phyloP scores from a whole-genome alignment of 2,888 invertebrate species.

The Melanostoma scalare region DNA sequence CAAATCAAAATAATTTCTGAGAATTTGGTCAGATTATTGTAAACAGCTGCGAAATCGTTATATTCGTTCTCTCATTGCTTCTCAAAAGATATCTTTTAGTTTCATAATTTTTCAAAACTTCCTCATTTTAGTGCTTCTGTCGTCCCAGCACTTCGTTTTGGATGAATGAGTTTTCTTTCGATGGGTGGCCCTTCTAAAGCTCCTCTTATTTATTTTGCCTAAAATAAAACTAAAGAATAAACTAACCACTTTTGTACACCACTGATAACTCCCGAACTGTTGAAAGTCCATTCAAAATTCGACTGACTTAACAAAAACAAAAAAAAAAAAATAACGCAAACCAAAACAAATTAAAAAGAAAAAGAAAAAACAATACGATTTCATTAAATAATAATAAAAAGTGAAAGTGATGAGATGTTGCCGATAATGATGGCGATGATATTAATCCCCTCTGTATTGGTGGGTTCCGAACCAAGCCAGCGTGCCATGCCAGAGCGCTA shows the following conservation, averaged over 20 bases:
- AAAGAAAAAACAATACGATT: slow-evolving; percentile 31
- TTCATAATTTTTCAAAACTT: too few relatives aligned
- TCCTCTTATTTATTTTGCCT: too few relatives aligned
- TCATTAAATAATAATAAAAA: slow-evolving; percentile 66
- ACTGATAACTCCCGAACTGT: neutral
- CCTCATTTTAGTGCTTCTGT: too few relatives aligned
- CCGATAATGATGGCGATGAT: slow-evolving; percentile 45
- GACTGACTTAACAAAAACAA: slow-evolving; percentile 24
- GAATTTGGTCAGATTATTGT: too few relatives aligned
- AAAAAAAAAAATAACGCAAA: slow-evolving; percentile 16
- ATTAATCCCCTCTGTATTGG: slow-evolving; percentile 54
- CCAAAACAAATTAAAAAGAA: slow-evolving; percentile 7
- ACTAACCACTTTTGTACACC: slow-evolving; percentile 8
- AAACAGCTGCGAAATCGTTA: too few relatives aligned
- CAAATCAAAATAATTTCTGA: too few relatives aligned
- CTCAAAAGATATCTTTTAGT: too few relatives aligned
- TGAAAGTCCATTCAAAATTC: slow-evolving; percentile 10
- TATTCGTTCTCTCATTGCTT: too few relatives aligned
- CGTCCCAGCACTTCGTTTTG: too few relatives aligned
- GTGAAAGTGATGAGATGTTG: slow-evolving; percentile 69
- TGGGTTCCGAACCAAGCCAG: slow-evolving; percentile 38
- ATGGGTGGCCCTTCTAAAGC: too few relatives aligned
- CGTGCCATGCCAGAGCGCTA: slow-evolving; percentile 46
- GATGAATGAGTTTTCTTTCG: too few relatives aligned
- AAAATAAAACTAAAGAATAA: neutral